Evolutionary conservation across 2,797 vertebrate genomes (phyloP).

Genomic region (Anguilla anguilla): DNA sequence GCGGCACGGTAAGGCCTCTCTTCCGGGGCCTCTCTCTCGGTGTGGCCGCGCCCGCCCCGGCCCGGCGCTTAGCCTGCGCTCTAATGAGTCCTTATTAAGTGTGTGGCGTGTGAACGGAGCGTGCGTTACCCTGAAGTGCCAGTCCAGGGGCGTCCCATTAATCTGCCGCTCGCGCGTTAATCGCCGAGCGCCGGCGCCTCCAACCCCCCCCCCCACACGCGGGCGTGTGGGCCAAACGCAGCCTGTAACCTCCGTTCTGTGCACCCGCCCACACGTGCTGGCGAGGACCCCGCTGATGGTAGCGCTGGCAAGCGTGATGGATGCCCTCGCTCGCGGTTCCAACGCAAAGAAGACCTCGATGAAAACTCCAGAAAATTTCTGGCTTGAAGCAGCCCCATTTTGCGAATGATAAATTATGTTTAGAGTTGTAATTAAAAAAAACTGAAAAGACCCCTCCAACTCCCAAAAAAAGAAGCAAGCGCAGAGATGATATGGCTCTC

Average conservation of each 20-base stretch:
- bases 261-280: background rate
- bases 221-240: too few relatives aligned
- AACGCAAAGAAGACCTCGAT: background rate
- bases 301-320: constrained; percentile 27
- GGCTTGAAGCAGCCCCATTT: constrained; percentile 34
- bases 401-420: constrained; percentile 38
- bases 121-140: background rate
- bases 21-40: background rate
- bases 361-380: constrained; percentile 24
- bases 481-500: background rate
- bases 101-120: background rate
- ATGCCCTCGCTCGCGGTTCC: constrained; percentile 29
- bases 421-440: constrained; percentile 36
- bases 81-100: background rate
- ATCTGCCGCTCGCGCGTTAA: background rate
- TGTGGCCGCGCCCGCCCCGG: background rate
- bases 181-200: background rate
- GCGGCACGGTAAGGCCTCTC: background rate
- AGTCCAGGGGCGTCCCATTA: background rate
- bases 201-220: too few relatives aligned
- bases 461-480: background rate
- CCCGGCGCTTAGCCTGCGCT: background rate
- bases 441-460: background rate
- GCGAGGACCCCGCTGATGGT: constrained; percentile 13
- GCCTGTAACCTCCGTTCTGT: background rate